Evolutionary conservation across 2,888 invertebrate genomes (phyloP), one percentile per base, ranked within the genome.

Genomic region (Rambutsinella grinnellia): DNA sequence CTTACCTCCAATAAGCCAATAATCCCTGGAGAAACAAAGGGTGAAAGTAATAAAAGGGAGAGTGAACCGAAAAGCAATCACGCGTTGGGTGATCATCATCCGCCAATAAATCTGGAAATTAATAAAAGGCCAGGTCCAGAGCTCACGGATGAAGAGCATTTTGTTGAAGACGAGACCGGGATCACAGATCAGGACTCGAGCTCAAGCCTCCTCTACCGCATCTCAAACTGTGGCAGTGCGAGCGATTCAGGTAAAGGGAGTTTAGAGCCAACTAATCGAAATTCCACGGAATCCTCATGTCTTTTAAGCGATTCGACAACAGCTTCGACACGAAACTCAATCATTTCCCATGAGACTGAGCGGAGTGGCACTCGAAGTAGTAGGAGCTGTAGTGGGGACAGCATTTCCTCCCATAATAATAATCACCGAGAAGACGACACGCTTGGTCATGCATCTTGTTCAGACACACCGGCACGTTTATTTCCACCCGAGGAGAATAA

Each of bases 241-340:
- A 76, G 78, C 74, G 84, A 84, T 78, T 84, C 84, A 77, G 84
- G 84, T 78, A 83, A 83, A 80, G 84, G 82, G 53, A 80, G 79
- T 60, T 74, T 83, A 3, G 83, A 81, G 44, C 79, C 81, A 79
- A 82, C 81, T 78, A 84, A 83, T 81, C 81, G 82, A 78, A 78
- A 82, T 81, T 82, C 82, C 78, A 78, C 79, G 49, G 82, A 82
- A 71, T 82, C 82, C 58, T 82, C 82, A 23, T 80, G 76, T 77
- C 80, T 83, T 49, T 69, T 81, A 49, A 80, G 79, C 60, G 81
- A 81, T 66, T 77, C 72, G 36, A 69, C 77, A 49, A 66, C 78
- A 71, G 71, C 79, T 65, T 80, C 82, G 17, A 74, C 78, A 46
- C 74, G 80, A 79, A 81, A 81, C 74, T 82, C 81, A 77, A 81